These are phyloP conservation scores for Sericinus montela DNA, from an alignment of 2,888 invertebrate genomes.

Conservation along the genomic window DNA sequence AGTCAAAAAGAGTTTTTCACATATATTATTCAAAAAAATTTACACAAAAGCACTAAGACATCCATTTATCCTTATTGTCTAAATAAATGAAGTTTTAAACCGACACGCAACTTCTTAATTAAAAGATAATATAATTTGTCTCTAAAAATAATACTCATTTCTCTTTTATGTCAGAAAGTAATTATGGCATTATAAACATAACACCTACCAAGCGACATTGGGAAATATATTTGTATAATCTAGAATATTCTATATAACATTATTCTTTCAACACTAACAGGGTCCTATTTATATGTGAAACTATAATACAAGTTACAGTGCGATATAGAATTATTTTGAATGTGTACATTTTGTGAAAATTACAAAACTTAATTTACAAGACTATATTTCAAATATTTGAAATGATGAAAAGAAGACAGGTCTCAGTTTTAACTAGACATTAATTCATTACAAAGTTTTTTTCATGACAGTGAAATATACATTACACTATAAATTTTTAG, in stretches of 20 bases:
- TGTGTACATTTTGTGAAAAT: constrained; percentile 66
- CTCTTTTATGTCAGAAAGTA: constrained; percentile 58
- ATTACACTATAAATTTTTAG: background rate
- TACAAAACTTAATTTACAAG: constrained; percentile 55
- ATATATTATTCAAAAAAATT: constrained; percentile 80
- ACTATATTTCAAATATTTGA: constrained; percentile 27
- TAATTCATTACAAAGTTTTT: constrained; percentile 6
- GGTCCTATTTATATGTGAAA: constrained; percentile 55
- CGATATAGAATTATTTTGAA: constrained; percentile 55
- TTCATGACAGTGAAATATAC: background rate
- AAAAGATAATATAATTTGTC: constrained; percentile 75
- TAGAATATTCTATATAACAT: constrained; percentile 49
- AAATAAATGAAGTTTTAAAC: constrained; percentile 76
- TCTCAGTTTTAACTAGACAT: background rate
- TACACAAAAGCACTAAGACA: constrained; percentile 81
- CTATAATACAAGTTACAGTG: constrained; percentile 67
- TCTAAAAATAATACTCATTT: constrained; percentile 78
- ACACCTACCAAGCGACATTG: constrained; percentile 65
- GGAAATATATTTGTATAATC: constrained; percentile 43
- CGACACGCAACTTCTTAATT: constrained; percentile 74
- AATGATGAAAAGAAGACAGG: constrained; percentile 11
- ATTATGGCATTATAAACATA: constrained; percentile 66
- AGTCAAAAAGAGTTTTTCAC: constrained; percentile 60
- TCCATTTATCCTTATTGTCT: constrained; percentile 79
- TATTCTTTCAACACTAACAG: constrained; percentile 50